Conservation (phyloP, 2,888 invertebrate genomes). For the Thecocarcelia acutangulata region DNA sequence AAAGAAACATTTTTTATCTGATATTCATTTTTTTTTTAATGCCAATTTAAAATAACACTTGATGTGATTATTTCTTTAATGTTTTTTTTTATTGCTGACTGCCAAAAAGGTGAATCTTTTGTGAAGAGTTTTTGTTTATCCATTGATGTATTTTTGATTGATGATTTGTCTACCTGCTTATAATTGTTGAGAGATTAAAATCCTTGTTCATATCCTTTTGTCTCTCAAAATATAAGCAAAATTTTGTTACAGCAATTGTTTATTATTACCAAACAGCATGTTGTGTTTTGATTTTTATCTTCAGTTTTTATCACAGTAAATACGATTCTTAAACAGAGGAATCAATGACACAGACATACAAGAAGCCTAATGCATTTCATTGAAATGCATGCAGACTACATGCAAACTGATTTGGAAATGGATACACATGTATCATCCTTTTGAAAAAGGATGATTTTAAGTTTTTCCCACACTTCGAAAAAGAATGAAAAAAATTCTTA, state of each 20-base stretch:
- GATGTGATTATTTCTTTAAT: slow-evolving; percentile 38
- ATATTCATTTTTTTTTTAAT: slow-evolving; percentile 60
- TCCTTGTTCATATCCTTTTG: slow-evolving; percentile 31
- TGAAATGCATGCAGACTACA: too few relatives aligned
- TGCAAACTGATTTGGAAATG: too few relatives aligned
- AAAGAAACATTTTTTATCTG: slow-evolving; percentile 47
- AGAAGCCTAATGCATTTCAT: too few relatives aligned
- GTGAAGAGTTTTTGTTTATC: slow-evolving; percentile 11
- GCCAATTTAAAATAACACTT: slow-evolving; percentile 68
- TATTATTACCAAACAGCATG: slow-evolving; percentile 46
- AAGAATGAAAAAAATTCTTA: too few relatives aligned
- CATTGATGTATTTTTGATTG: slow-evolving; percentile 54
- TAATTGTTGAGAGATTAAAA: slow-evolving; percentile 56
- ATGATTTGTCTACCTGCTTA: slow-evolving; percentile 60
- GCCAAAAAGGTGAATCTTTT: slow-evolving; percentile 54
- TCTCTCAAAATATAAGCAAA: slow-evolving; percentile 6
- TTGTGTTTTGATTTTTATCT: slow-evolving; percentile 42
- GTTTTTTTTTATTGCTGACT: slow-evolving; percentile 27
- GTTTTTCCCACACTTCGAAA: too few relatives aligned
- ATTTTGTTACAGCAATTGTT: slow-evolving; percentile 47
- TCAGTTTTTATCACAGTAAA: slow-evolving; percentile 1
- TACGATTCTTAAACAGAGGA: too few relatives aligned
- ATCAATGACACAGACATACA: too few relatives aligned
- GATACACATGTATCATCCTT: too few relatives aligned
- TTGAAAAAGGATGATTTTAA: too few relatives aligned